Conservation (phyloP, 1,140 invertebrate genomes). For the Hycleus cichorii region DNA sequence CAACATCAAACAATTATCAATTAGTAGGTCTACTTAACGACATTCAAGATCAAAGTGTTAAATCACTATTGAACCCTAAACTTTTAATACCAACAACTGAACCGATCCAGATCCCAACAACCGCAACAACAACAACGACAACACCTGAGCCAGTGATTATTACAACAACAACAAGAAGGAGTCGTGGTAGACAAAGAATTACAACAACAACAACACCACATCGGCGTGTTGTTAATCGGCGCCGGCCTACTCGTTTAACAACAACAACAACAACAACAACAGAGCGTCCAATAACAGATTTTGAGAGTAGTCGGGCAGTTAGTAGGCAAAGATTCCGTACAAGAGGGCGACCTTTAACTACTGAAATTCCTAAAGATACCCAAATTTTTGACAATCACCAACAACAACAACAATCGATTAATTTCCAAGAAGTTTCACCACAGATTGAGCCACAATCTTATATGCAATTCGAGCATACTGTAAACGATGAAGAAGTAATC, state of each 20-base stretch:
- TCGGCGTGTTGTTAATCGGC: conserved; percentile 17
- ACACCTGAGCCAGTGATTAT: conserved; percentile 40
- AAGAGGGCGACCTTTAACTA: conserved; percentile 23
- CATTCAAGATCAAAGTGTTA: conserved; percentile 44
- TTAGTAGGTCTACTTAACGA: conserved; percentile 53
- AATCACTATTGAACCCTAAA: conserved; percentile 31
- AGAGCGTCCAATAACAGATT: conserved; percentile 40
- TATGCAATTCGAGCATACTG: conserved; percentile 19
- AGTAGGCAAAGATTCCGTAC: conserved; percentile 33
- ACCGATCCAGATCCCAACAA: conserved; percentile 32
- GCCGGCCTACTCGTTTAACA: conserved; percentile 21
- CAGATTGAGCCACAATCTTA: conserved; percentile 16
- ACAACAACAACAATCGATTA: conserved; percentile 16
- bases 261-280: conserved; percentile 39
- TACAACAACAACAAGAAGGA: conserved; percentile 41
- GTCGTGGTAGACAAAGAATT: conserved; percentile 25
- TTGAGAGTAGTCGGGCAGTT: conserved; percentile 24
- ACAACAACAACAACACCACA: conserved; percentile 18
- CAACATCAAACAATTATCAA: conserved; percentile 44
- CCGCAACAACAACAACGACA: conserved; percentile 37
- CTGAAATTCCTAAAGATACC: conserved; percentile 7
- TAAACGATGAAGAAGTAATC: conserved; percentile 17
- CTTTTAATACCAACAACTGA: conserved; percentile 25
- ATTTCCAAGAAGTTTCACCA: conserved; percentile 1
- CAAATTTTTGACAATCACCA: background rate